phyloP scores from a whole-genome alignment of 2,888 invertebrate species.

The Chelonus formosanus region DNA sequence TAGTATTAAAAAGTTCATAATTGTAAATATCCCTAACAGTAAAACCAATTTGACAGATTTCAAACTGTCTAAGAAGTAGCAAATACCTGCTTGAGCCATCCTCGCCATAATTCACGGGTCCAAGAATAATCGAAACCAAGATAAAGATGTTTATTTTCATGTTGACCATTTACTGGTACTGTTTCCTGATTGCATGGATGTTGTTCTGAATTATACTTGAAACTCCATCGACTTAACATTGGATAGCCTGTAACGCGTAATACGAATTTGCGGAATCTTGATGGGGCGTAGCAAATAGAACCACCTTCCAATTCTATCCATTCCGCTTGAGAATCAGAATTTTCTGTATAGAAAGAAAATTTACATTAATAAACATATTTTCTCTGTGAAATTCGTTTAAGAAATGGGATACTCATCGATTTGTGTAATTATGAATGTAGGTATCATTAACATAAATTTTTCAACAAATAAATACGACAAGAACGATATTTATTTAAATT shows the following conservation, averaged over 20 bases:
- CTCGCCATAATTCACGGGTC: constrained; percentile 75
- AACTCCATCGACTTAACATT: constrained; percentile 48
- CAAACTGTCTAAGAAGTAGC: too few relatives aligned
- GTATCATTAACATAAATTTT: too few relatives aligned
- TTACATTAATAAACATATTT: too few relatives aligned
- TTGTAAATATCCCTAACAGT: too few relatives aligned
- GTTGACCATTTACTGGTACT: constrained; percentile 43
- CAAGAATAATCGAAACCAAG: constrained; percentile 73
- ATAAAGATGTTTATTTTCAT: constrained; percentile 69
- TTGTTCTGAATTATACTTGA: constrained; percentile 35
- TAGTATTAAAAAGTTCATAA: too few relatives aligned
- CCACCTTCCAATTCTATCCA: constrained; percentile 62
- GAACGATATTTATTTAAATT: too few relatives aligned
- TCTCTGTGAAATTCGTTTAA: too few relatives aligned
- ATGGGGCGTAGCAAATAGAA: constrained; percentile 60
- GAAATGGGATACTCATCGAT: too few relatives aligned
- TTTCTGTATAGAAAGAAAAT: constrained; percentile 46
- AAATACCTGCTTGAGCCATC: constrained; percentile 72
- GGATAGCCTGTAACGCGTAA: constrained; percentile 64
- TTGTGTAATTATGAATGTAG: too few relatives aligned
- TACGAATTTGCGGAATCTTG: constrained; percentile 64
- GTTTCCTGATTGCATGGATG: constrained; percentile 26
- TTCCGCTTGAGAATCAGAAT: constrained; percentile 57
- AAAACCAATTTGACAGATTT: too few relatives aligned
- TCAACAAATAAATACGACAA: too few relatives aligned